These are phyloP conservation scores for Candoia aspera DNA, from an alignment of 2,113 vertebrate species.

Conservation along the genomic window DNA sequence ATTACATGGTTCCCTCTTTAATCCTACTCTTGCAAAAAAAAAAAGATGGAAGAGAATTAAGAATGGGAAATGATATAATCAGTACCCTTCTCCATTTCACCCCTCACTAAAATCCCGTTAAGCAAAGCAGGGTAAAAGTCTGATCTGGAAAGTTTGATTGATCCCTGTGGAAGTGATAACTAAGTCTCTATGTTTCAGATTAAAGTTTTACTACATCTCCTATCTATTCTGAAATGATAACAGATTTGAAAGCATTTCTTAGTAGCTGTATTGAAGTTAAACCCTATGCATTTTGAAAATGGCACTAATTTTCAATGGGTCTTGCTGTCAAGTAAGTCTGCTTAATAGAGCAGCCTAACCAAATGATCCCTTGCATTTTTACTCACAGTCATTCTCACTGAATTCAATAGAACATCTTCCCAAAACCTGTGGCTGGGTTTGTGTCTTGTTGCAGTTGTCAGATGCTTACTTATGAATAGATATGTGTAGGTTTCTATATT, in stretches of 20 bases:
- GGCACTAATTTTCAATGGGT: background rate
- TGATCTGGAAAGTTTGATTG: background rate
- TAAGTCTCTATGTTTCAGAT: background rate
- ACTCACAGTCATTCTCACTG: background rate
- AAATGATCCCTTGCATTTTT: background rate
- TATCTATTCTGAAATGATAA: background rate
- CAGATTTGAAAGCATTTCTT: background rate
- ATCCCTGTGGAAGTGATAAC: rapidly evolving
- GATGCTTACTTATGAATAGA: background rate
- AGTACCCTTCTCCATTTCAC: background rate
- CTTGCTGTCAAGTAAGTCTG: background rate
- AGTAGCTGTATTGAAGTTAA: background rate
- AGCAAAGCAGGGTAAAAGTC: background rate
- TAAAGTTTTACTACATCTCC: constrained; percentile 2
- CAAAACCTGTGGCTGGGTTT: background rate
- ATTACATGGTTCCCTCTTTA: background rate
- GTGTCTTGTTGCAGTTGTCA: background rate
- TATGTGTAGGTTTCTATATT: background rate
- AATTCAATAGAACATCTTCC: background rate
- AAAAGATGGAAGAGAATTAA: background rate
- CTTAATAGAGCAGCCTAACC: background rate
- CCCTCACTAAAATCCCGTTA: background rate
- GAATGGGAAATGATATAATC: background rate
- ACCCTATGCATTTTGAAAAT: background rate
- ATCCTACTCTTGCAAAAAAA: background rate